Percentiles rank a stretch among this genome's conserved stretches.
phyloP scores from a whole-genome alignment of 2,113 vertebrate species.

The Campylomormyrus numenius region DNA sequence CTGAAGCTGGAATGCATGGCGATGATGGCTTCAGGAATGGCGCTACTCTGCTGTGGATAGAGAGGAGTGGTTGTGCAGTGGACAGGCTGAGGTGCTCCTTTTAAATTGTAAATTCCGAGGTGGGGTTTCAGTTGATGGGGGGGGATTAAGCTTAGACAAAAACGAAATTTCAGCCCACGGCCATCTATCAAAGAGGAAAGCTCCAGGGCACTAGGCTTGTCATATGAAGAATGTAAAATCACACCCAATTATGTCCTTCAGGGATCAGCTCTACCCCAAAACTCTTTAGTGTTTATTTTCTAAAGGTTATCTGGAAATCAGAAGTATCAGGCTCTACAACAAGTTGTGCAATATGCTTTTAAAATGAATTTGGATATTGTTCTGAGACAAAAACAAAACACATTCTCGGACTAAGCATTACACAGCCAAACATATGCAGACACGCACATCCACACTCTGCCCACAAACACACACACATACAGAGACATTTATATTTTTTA shows the following conservation, averaged over 20 bases:
- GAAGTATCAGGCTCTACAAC: neutral
- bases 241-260: neutral
- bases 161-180: neutral
- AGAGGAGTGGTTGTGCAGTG: neutral
- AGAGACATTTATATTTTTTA: neutral
- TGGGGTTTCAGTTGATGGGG: neutral
- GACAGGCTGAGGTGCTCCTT: neutral
- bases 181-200: neutral
- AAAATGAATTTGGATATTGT: neutral
- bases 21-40: neutral
- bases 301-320: neutral
- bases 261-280: neutral
- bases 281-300: neutral
- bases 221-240: neutral
- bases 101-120: neutral
- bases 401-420: neutral
- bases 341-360: neutral
- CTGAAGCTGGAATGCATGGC: conserved; percentile 24
- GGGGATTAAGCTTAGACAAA: neutral
- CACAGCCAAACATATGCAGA: neutral
- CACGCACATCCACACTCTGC: neutral
- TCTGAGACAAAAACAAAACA: neutral
- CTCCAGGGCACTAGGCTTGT: neutral
- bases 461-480: neutral
- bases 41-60: neutral